Base-by-base conservation (phyloP, 2,888 invertebrate genomes). In the Synanthedon vespiformis region DNA sequence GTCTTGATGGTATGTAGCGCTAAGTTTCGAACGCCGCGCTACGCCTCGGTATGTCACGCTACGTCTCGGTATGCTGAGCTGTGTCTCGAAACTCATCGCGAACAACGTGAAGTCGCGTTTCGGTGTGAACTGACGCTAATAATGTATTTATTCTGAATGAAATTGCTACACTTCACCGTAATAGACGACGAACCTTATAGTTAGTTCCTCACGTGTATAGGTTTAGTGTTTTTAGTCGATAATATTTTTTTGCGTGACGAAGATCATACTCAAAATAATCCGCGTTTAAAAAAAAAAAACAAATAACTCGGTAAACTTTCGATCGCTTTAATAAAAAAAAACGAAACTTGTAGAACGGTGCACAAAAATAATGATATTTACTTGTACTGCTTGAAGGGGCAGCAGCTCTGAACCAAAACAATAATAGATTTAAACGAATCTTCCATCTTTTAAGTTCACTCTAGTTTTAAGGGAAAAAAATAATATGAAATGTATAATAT, bases 381-480 rank as follows among this genome's bases (percentile, higher is more conserved):
- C 14, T 59, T 53, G 50, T 57, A 63, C 68, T 67, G 72, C 59
- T 57, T 51, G 47, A 51, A 49, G 55, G 5, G 22, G 65, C 67
- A 62, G 65, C 51, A 62, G 65, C 51, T 58, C 55, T 51, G 66
- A 77, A 78, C 80, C 76, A 79, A 80, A 80, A 68, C 70, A 56
- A 60, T 60, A 55, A 59, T 74, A 73, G 71, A 62, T 53, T 67
- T 68, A 66, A 64, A 65, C 57, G 54, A 63, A 70, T 76, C 77
- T 81, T 80, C 78, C 79, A 77, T 70, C 61, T 71, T 34, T 73
- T 53, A 61, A 57, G 67, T 80, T 80, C 51, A 40, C 51, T 16
- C 51, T 56, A 56, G 54, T 56, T 54, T 51, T 56, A 52, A 52
- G 52, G 44, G 40, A 40, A 48, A 63, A 62, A 67, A 71, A 67